Evolutionary conservation across 1,140 invertebrate species (phyloP).

Genomic region (Copidosoma floridanum): DNA sequence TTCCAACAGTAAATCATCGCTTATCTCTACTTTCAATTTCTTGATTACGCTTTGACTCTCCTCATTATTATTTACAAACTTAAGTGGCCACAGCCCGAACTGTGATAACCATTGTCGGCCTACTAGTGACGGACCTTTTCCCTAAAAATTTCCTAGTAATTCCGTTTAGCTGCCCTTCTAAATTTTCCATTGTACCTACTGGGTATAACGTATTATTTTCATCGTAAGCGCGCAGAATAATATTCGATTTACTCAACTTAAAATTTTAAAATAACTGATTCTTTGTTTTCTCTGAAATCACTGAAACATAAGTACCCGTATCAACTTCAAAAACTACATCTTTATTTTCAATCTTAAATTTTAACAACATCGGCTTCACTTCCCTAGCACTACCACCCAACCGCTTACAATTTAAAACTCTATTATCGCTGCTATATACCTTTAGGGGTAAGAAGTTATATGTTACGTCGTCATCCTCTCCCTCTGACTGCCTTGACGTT

Average conservation of each 20-base stretch:
- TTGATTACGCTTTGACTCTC: not conserved
- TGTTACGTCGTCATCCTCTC: not conserved
- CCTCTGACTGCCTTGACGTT: not conserved
- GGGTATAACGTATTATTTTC: slow-evolving; percentile 2
- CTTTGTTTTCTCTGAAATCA: slow-evolving; percentile 12
- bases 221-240: slow-evolving; percentile 7
- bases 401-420: not conserved
- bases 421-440: not conserved
- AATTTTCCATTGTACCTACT: not conserved
- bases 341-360: not conserved
- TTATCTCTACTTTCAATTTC: not conserved
- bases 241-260: slow-evolving; percentile 5
- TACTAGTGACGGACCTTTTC: not conserved
- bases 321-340: slow-evolving; percentile 12
- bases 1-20: not conserved
- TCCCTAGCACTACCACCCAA: not conserved
- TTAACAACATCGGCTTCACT: not conserved
- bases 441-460: not conserved
- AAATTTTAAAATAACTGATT: not conserved
- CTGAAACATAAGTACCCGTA: slow-evolving; percentile 13
- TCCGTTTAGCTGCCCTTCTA: too few species aligned
- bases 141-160: too few species aligned
- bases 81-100: slow-evolving; percentile 19
- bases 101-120: slow-evolving; percentile 11
- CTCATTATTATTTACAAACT: not conserved